Conservation (phyloP, 2,888 invertebrate genomes). For the Heliconius ismenius region DNA sequence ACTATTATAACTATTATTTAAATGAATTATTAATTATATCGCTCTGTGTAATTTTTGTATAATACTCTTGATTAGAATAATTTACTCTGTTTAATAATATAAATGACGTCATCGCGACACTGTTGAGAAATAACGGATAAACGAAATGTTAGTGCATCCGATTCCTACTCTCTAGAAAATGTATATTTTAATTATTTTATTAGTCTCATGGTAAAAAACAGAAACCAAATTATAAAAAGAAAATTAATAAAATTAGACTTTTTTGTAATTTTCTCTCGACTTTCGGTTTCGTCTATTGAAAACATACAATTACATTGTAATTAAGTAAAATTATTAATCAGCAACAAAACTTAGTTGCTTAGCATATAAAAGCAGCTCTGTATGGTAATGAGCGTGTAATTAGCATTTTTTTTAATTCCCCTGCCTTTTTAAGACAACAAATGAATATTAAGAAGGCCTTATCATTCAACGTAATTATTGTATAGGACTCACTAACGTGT, state of each 20-base stretch:
- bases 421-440: background rate
- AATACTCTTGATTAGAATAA: too few species aligned
- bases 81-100: too few species aligned
- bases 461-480: background rate
- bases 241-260: background rate
- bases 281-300: background rate
- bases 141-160: background rate
- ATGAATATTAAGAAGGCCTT: background rate
- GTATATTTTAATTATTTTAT: background rate
- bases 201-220: background rate
- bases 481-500: background rate
- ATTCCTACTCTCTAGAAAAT: background rate
- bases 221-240: background rate
- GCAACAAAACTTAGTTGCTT: background rate
- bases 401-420: constrained; percentile 7
- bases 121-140: too few species aligned
- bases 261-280: background rate
- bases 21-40: too few species aligned
- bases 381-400: background rate
- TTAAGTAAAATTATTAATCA: constrained; percentile 5
- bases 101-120: too few species aligned
- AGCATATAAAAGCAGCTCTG: background rate
- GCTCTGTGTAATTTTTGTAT: too few species aligned
- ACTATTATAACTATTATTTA: background rate
- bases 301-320: background rate